Evolutionary conservation across 2,113 vertebrate species (phyloP).

Genomic region (Bujurquina vittata): DNA sequence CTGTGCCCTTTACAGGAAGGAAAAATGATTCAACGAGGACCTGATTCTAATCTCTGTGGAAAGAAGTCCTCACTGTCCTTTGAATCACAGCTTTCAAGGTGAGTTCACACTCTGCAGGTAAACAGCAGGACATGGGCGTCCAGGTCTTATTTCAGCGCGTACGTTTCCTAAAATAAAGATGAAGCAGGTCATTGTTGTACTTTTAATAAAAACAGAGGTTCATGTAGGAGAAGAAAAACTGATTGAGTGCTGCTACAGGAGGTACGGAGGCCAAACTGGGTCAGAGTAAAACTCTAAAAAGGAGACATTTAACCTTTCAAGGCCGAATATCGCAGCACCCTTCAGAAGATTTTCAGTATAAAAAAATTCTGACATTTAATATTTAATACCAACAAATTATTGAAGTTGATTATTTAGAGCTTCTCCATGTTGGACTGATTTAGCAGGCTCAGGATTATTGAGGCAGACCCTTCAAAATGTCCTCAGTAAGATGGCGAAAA

Average conservation of each 20-base stretch:
- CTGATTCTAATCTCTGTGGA: conserved; percentile 37
- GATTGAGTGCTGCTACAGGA: not conserved
- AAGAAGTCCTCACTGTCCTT: conserved; percentile 18
- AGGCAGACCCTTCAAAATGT: too few species aligned
- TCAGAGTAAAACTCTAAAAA: not conserved
- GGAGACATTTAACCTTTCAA: not conserved
- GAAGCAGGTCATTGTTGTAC: not conserved
- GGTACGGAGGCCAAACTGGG: not conserved
- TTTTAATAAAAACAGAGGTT: not conserved
- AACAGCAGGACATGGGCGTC: not conserved
- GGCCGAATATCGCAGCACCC: too few species aligned
- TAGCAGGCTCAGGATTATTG: too few species aligned
- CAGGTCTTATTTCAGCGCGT: not conserved
- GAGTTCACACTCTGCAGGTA: conserved; percentile 1
- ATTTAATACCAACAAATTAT: not conserved
- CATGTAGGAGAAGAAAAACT: not conserved
- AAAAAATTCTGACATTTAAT: not conserved
- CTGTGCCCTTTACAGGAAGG: conserved; percentile 51
- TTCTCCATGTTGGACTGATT: too few species aligned
- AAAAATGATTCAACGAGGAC: conserved; percentile 27
- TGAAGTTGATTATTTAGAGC: too few species aligned
- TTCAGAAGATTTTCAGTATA: not conserved
- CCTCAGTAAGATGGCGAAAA: too few species aligned
- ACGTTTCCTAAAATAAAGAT: not conserved
- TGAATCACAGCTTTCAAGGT: conserved; percentile 10